Percentiles rank a stretch among this genome's conserved stretches.
Conservation (phyloP, 2,113 vertebrate species). For the Andinoacara biseriatus region DNA sequence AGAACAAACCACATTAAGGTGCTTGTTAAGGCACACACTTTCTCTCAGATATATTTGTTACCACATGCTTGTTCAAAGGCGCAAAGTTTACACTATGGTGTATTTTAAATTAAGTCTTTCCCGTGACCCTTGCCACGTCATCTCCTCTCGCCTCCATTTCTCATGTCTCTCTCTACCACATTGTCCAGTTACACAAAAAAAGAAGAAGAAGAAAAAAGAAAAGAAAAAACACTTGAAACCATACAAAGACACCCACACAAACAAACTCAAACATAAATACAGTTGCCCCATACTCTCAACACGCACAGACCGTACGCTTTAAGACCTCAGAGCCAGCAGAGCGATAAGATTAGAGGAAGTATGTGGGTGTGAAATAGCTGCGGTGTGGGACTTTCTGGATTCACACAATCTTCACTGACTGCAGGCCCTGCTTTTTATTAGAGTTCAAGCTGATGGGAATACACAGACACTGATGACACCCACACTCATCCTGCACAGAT, state of each 20-base stretch:
- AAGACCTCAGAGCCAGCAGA: slow-evolving; percentile 59
- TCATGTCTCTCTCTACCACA: neutral
- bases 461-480: slow-evolving; percentile 59
- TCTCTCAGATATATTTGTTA: slow-evolving; percentile 28
- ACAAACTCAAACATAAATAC: slow-evolving; percentile 48
- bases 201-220: neutral
- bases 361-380: slow-evolving; percentile 80
- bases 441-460: slow-evolving; percentile 66
- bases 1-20: slow-evolving; percentile 39
- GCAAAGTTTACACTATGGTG: slow-evolving; percentile 6
- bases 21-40: slow-evolving; percentile 12
- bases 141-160: neutral
- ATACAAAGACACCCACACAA: slow-evolving; percentile 51
- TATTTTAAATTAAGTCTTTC: slow-evolving; percentile 20
- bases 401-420: slow-evolving; percentile 68
- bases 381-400: slow-evolving; percentile 70
- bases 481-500: slow-evolving; percentile 53
- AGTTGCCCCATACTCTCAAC: slow-evolving; percentile 28
- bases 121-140: slow-evolving; percentile 23
- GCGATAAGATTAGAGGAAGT: slow-evolving; percentile 78
- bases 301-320: slow-evolving; percentile 28
- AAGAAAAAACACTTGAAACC: slow-evolving; percentile 7
- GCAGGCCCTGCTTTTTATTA: slow-evolving; percentile 75
- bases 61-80: slow-evolving; percentile 26
- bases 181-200: slow-evolving; percentile 6